Conservation (phyloP, 2,888 invertebrate genomes). For the Phaedon cochleariae region DNA sequence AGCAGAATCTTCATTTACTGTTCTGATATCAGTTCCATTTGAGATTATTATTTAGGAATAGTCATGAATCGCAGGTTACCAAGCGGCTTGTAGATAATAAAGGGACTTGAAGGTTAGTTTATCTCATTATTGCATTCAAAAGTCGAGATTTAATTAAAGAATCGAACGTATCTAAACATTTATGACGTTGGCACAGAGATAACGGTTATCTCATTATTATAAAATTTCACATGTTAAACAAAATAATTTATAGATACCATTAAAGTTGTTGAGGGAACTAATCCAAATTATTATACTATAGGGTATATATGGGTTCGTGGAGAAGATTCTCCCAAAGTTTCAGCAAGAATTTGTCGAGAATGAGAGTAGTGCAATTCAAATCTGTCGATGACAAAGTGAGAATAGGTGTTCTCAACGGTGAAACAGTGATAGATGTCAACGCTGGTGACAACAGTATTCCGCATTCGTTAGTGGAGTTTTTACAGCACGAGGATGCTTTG, state of each 20-base stretch:
- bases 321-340: conserved; percentile 16
- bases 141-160: too few species aligned
- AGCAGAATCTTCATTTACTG: too few species aligned
- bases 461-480: conserved; percentile 44
- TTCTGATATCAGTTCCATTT: too few species aligned
- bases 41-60: too few species aligned
- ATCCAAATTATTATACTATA: not conserved
- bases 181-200: not conserved
- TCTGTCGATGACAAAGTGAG: conserved; percentile 41
- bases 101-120: too few species aligned
- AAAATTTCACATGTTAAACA: too few species aligned
- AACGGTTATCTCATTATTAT: not conserved
- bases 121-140: too few species aligned
- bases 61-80: too few species aligned
- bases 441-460: conserved; percentile 43
- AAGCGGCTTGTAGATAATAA: too few species aligned
- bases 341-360: conserved; percentile 26
- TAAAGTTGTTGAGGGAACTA: too few species aligned
- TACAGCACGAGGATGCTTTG: conserved; percentile 40
- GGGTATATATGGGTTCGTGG: conserved; percentile 13
- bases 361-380: conserved; percentile 50
- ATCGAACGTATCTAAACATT: not conserved
- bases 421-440: conserved; percentile 46
- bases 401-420: conserved; percentile 45
- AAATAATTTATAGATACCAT: too few species aligned